phyloP scores from a whole-genome alignment of 2,797 vertebrate species.

The Chrysocyon brachyurus region DNA sequence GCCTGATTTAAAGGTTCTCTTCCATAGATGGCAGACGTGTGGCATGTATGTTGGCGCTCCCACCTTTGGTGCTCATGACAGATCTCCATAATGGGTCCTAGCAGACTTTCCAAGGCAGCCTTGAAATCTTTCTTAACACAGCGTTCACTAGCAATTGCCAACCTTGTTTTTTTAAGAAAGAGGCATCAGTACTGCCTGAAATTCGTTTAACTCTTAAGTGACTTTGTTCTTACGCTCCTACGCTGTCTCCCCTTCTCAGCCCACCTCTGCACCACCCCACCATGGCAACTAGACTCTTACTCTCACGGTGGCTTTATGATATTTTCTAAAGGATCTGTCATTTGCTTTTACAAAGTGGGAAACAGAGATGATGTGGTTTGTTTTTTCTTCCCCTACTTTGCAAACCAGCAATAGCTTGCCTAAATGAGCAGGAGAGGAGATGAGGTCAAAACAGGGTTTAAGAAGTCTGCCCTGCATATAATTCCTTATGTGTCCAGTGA shows the following conservation, averaged over 20 bases:
- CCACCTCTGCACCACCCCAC: neutral
- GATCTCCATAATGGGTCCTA: neutral
- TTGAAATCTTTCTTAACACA: neutral
- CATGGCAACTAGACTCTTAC: neutral
- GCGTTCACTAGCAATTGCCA: neutral
- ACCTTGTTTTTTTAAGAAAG: neutral
- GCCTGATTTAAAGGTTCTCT: neutral
- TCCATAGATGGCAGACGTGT: neutral
- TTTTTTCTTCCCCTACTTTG: neutral
- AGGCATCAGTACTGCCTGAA: neutral
- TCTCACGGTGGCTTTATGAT: neutral
- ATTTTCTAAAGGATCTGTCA: neutral
- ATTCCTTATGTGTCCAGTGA: neutral
- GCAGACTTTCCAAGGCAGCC: neutral
- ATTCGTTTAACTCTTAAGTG: neutral
- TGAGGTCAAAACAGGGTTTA: neutral
- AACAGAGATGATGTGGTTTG: neutral
- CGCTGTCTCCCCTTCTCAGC: neutral
- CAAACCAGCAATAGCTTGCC: neutral
- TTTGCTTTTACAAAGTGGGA: constrained; percentile 4
- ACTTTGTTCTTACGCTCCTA: neutral
- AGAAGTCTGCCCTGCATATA: neutral
- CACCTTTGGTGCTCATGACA: neutral
- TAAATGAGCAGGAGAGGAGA: neutral
- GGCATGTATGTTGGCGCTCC: accelerated